Evolutionary conservation across 2,113 vertebrate genomes (phyloP), one percentile per base, ranked within the genome.

Genomic region (Trogon melanurus): DNA sequence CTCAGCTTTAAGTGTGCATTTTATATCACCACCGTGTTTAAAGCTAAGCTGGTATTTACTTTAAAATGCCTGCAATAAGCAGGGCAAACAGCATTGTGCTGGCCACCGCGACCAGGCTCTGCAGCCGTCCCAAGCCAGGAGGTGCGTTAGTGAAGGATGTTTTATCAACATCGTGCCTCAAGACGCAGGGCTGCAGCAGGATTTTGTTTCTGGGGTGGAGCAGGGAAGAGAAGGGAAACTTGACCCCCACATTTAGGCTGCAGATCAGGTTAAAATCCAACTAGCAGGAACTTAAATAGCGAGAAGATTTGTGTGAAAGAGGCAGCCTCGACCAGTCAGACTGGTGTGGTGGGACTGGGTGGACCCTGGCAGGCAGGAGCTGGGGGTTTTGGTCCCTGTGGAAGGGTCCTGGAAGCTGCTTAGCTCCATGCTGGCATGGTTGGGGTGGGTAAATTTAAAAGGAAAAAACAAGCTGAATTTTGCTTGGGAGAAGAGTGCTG

Each of bases 341-440:
- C 7, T 34, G 1, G 0, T 11, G 29, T 45, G 13, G 44, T 71
- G 51, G 16, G 26, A 51, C 34, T 23, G 15, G 22, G 34, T 60
- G 20, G 22, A 20, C 22, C 3, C 13, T 18, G 34, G 38, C 27
- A 71, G 25, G 20, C 9, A 81, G 51, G 8, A 71, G 8, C 3
- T 0, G 26, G 27, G 25, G 7, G 4, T 16, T 67, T 67, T 2
- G 0, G 19, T 54, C 30, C 11, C 36, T 64, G 3, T 27, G 0
- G 3, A 79, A 34, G 58, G 5, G 5, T 47, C 12, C 30, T 54
- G 30, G 18, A 79, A 76, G 26, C 13, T 79, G 20, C 16, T 53
- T 70, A 58, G 16, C 25, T 76, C 20, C 12, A 22, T 11, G 11
- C 13, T 29, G 34, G 9, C 29, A 36, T 34, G 8, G 8, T 79